A percentile compares a stretch with the other conserved stretches of the same genome.
phyloP scores from a whole-genome alignment of 1,140 invertebrate species.

The Mercenaria mercenaria region DNA sequence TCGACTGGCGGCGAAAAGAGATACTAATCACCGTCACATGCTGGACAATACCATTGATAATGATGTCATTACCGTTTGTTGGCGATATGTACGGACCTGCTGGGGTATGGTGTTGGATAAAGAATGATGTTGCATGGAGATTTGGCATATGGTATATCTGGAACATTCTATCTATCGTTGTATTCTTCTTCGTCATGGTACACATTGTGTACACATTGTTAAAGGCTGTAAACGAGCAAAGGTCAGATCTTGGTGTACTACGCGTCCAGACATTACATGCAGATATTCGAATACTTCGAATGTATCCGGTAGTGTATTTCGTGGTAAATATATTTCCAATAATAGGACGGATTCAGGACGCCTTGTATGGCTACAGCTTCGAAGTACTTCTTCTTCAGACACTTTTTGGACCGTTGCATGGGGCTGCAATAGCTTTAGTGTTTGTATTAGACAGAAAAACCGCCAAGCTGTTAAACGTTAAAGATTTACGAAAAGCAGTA shows the following conservation, averaged over 20 bases:
- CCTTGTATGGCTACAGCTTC: neutral
- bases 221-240: neutral
- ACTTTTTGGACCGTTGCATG: neutral
- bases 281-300: neutral
- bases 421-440: neutral
- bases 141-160: conserved; percentile 36
- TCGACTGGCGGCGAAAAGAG: neutral
- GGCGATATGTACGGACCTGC: conserved; percentile 17
- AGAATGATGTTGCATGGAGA: neutral
- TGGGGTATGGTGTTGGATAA: conserved; percentile 38
- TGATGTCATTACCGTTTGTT: neutral
- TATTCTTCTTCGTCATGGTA: neutral
- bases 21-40: neutral
- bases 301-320: conserved; percentile 30
- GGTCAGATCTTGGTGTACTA: neutral
- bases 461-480: neutral
- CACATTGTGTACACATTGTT: neutral
- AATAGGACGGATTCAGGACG: conserved; percentile 3
- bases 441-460: conserved; percentile 29
- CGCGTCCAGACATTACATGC: neutral
- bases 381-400: neutral
- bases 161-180: neutral
- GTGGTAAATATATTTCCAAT: neutral
- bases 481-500: conserved; percentile 4
- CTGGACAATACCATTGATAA: conserved; percentile 1